A percentile compares a stretch with the other conserved stretches of the same genome.
Evolutionary conservation across 2,113 vertebrate genomes (phyloP).

Genomic region (Elanoides forficatus): DNA sequence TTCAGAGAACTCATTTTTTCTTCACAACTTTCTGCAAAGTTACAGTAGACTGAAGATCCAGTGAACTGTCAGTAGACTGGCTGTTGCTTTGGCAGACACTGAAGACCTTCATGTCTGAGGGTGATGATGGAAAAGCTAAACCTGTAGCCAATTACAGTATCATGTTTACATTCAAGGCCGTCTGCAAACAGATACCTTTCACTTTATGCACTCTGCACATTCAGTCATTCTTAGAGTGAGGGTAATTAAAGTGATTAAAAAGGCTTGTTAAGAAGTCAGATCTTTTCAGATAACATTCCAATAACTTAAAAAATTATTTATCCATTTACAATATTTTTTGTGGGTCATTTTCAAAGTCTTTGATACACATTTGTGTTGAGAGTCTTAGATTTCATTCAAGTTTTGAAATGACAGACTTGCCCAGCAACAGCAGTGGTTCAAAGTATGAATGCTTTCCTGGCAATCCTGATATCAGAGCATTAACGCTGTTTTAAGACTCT

Average conservation of each 20-base stretch:
- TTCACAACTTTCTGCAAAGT: background rate
- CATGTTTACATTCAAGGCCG: background rate
- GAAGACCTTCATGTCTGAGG: background rate
- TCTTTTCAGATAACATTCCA: background rate
- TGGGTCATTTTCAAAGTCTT: background rate
- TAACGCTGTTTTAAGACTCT: conserved; percentile 57
- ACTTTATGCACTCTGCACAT: background rate
- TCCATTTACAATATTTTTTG: conserved; percentile 22
- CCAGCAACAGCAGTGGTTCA: conserved; percentile 49
- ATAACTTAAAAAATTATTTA: background rate
- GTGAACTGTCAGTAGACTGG: background rate
- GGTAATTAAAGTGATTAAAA: background rate
- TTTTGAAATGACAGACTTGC: conserved; percentile 62
- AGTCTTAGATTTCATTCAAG: conserved; percentile 37
- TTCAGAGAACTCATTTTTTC: background rate
- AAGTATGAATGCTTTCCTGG: conserved; percentile 48
- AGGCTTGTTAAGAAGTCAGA: background rate
- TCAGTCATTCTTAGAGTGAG: background rate
- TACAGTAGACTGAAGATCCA: background rate
- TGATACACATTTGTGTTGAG: conserved; percentile 3
- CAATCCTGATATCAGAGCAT: conserved; percentile 35
- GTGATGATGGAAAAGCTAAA: conserved; percentile 13
- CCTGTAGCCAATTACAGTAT: background rate
- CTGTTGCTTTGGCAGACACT: background rate
- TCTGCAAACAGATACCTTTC: background rate